A percentile compares a stretch with the other conserved stretches of the same genome.
phyloP scores from a whole-genome alignment of 2,113 vertebrate species.

The Salvelinus sp. region DNA sequence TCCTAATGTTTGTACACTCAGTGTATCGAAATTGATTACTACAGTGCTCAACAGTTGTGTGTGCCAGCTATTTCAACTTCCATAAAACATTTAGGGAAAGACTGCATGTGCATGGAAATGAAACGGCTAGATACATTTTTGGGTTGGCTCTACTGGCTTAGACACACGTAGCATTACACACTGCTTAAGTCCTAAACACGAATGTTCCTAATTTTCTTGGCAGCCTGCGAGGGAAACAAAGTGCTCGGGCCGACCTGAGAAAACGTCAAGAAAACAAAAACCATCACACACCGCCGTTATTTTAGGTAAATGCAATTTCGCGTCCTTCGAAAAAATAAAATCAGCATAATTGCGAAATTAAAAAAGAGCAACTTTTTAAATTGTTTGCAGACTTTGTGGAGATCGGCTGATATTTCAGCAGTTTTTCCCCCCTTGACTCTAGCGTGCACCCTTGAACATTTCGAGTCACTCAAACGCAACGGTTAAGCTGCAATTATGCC shows the following conservation, averaged over 20 bases:
- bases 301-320: constrained; percentile 53
- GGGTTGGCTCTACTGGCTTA: constrained; percentile 15
- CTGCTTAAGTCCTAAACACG: constrained; percentile 26
- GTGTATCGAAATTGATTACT: background rate
- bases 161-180: constrained; percentile 36
- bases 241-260: constrained; percentile 24
- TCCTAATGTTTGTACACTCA: no score
- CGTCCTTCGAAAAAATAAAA: constrained; percentile 56
- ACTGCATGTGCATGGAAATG: constrained; percentile 38
- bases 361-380: constrained; percentile 50
- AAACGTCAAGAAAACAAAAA: constrained; percentile 23
- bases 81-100: constrained; percentile 42
- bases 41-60: constrained; percentile 3
- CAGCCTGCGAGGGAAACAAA: constrained; percentile 45
- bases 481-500: constrained; percentile 22
- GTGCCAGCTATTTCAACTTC: constrained; percentile 48
- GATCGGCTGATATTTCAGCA: constrained; percentile 50
- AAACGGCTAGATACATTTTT: constrained; percentile 43
- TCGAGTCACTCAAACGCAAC: constrained; percentile 17
- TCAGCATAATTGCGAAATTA: constrained; percentile 51
- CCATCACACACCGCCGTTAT: constrained; percentile 28
- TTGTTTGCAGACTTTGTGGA: constrained; percentile 50
- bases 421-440: background rate
- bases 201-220: constrained; percentile 57
- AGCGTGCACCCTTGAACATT: constrained; percentile 16